Evolutionary conservation across 1,140 invertebrate species (phyloP).

Genomic region (Lepidurus couesii): DNA sequence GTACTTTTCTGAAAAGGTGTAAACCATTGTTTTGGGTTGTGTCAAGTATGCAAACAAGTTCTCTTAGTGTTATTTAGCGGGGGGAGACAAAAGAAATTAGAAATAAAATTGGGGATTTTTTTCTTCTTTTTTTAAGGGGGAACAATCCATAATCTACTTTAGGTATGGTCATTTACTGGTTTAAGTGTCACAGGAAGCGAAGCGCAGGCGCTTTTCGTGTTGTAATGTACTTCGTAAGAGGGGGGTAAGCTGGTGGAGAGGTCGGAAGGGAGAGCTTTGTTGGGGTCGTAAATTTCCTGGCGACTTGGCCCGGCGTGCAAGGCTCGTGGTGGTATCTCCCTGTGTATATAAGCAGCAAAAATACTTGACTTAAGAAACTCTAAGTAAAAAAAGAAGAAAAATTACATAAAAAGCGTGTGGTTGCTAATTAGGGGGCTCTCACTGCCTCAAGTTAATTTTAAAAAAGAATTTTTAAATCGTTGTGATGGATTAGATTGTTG

Average conservation of each 20-base stretch:
- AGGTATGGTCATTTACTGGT: neutral
- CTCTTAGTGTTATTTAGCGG: neutral
- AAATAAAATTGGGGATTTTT: neutral
- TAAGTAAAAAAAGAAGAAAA: neutral
- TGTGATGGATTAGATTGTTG: no score
- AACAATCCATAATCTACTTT: constrained; percentile 20
- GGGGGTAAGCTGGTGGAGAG: neutral
- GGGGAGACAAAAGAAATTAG: neutral
- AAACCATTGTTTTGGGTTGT: constrained; percentile 1
- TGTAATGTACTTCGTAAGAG: neutral
- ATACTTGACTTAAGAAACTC: neutral
- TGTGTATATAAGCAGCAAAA: neutral
- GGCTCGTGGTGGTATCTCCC: constrained; percentile 12
- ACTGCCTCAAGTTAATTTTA: no score
- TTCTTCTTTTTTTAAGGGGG: neutral
- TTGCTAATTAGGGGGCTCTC: no score
- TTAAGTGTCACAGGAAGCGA: neutral
- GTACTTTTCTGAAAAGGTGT: neutral
- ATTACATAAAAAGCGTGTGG: neutral
- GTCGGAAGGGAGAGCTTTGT: neutral
- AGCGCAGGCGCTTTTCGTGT: neutral
- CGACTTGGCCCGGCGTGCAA: constrained; percentile 2
- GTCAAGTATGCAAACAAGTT: constrained; percentile 3
- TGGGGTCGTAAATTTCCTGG: constrained; percentile 12
- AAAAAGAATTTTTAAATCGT: no score